Conservation (phyloP, 2,113 vertebrate genomes). For the Scatophagus argus region DNA sequence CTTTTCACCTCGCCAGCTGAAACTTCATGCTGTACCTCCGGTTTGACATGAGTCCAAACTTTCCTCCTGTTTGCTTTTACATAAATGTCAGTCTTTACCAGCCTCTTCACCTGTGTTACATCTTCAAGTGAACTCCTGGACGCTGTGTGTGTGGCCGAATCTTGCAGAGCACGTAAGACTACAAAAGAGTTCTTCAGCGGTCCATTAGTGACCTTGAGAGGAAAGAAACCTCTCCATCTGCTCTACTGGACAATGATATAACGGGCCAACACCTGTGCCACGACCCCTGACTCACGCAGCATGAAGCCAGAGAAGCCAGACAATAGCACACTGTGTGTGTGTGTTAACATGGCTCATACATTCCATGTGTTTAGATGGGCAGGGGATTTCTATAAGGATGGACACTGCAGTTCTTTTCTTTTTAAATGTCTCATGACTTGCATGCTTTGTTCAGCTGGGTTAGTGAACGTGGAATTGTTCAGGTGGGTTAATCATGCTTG, state of each 20-base stretch:
- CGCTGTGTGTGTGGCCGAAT: neutral
- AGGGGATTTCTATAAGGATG: neutral
- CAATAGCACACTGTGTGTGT: neutral
- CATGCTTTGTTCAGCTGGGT: neutral
- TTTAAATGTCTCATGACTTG: neutral
- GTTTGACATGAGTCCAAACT: conserved; percentile 34
- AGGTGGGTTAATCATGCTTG: neutral
- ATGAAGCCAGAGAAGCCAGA: conserved; percentile 11
- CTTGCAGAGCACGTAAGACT: neutral
- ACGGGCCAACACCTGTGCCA: conserved; percentile 13
- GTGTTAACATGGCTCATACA: neutral
- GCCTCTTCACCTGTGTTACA: conserved; percentile 1
- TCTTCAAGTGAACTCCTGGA: neutral
- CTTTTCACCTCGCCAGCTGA: conserved; percentile 16
- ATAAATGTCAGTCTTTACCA: neutral
- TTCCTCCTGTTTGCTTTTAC: conserved; percentile 6
- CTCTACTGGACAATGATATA: conserved; percentile 41
- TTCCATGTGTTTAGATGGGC: neutral
- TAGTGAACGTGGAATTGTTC: neutral
- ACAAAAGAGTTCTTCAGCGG: conserved; percentile 12
- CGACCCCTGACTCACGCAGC: conserved; percentile 21
- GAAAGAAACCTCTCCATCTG: conserved; percentile 31
- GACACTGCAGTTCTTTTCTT: neutral
- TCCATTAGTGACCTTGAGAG: conserved; percentile 34
- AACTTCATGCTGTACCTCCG: neutral